Evolutionary conservation across 2,113 vertebrate genomes (phyloP), one percentile per base, ranked within the genome.

Genomic region (Ahaetulla prasina): DNA sequence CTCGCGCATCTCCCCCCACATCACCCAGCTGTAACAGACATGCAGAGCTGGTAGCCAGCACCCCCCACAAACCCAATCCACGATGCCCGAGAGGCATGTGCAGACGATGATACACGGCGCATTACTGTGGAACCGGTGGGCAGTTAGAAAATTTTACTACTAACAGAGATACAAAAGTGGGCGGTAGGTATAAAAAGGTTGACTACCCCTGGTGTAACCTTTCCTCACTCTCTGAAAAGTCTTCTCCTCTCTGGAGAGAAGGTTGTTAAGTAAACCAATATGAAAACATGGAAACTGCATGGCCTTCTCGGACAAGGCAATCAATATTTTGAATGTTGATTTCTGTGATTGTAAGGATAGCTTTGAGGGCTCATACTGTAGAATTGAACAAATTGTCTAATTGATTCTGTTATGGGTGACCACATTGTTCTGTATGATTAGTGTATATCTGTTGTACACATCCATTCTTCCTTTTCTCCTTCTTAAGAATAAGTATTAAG

Each of bases 401-500:
- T 20, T 25, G 22, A 35, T 53, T n/a, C 8, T 57, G 39, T 9
- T 35, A 85, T 30, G 39, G 63, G 49, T 84, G 50, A 6, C 43
- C 89, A 49, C 22, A 49, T 23, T 54, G 91, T 12, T 27, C 30
- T 8, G 25, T 25, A 30, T 11, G 11, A 14, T 27, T 52, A 55
- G 30, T 16, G 20, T 35, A 14, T 14, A 30, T 92, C 88, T 89
- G 20, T 25, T 47, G 85, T 92, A 85, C 74, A 89, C 43, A 57
- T 57, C 63, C 27, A 23, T 60, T 47, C 52, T 50, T 49, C 52
- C 8, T 20, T 89, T 52, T 22, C 8, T 55, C 45, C 53, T 23
- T 50, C 87, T 74, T 94, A 95, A 25, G 14, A 92, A 95, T 94
- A 94, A 95, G 93, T 74, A 89, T 92, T 86, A 95, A 94, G 94